A percentile compares a stretch with the other conserved stretches of the same genome.
Conservation (phyloP, 2,113 vertebrate species). For the Monopterus albus region DNA sequence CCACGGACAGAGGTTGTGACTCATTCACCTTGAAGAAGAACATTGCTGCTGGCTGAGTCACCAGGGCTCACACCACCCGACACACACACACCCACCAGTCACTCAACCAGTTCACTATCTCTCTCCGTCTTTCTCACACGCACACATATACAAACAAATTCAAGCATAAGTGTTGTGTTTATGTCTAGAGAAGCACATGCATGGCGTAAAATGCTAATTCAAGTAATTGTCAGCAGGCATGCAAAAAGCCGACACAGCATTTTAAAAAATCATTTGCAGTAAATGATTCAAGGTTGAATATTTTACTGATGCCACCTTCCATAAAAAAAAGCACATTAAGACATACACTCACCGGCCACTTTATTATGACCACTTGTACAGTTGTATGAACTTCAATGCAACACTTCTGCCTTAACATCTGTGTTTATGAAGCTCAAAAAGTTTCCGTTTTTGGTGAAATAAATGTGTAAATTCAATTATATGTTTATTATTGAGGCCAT, state of each 20-base stretch:
- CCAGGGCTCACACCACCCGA: slow-evolving; percentile 75
- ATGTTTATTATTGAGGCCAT: too few relatives aligned
- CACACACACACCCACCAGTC: slow-evolving; percentile 65
- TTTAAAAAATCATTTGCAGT: neutral
- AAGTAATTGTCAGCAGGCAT: neutral
- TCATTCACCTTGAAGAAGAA: slow-evolving; percentile 83
- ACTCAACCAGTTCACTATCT: slow-evolving; percentile 73
- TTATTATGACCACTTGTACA: too few relatives aligned
- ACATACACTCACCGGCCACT: too few relatives aligned
- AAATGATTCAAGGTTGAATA: neutral
- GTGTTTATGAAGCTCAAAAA: too few relatives aligned
- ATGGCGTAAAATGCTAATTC: neutral
- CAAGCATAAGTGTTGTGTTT: neutral
- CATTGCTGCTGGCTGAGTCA: slow-evolving; percentile 83
- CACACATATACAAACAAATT: slow-evolving; percentile 7
- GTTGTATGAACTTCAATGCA: too few relatives aligned
- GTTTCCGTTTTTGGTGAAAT: too few relatives aligned
- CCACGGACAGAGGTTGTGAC: slow-evolving; percentile 56
- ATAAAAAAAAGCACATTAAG: neutral
- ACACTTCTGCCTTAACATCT: too few relatives aligned
- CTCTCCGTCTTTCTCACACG: neutral
- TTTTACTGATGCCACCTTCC: neutral
- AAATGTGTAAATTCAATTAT: too few relatives aligned
- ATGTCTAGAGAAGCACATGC: neutral
- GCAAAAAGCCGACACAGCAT: neutral